phyloP scores from a whole-genome alignment of 2,113 vertebrate species.

The Campylomormyrus numenius region DNA sequence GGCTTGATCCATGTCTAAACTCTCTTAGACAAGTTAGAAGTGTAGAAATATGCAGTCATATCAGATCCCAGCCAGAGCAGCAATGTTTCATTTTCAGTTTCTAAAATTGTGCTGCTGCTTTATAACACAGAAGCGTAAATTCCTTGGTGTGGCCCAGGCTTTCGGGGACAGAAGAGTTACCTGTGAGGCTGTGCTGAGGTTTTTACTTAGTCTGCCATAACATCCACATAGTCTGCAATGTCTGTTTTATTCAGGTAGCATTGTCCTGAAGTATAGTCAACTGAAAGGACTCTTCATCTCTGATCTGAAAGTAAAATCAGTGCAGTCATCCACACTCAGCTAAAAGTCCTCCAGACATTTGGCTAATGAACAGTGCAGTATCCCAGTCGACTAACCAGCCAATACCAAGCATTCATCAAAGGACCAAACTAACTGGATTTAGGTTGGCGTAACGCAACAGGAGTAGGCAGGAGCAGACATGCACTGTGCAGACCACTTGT shows the following conservation, averaged over 20 bases:
- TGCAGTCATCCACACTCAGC: neutral
- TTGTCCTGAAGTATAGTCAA: neutral
- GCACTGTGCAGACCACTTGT: neutral
- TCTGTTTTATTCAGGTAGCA: conserved; percentile 15
- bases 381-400: neutral
- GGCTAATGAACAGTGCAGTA: neutral
- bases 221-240: neutral
- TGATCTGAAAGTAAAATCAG: conserved; percentile 20
- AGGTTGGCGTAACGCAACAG: neutral
- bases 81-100: neutral
- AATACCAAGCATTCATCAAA: neutral
- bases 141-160: neutral
- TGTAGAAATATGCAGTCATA: neutral
- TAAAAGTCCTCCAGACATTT: neutral
- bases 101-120: neutral
- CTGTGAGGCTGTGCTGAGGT: neutral
- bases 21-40: neutral
- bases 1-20: neutral
- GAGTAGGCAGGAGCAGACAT: neutral
- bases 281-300: conserved; percentile 11
- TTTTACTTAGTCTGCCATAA: neutral
- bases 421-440: neutral
- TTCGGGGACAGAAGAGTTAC: neutral
- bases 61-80: neutral
- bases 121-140: neutral